These are phyloP conservation scores for Lasioglossum marginatum DNA, from an alignment of 2,888 invertebrate species.

Conservation along the genomic window DNA sequence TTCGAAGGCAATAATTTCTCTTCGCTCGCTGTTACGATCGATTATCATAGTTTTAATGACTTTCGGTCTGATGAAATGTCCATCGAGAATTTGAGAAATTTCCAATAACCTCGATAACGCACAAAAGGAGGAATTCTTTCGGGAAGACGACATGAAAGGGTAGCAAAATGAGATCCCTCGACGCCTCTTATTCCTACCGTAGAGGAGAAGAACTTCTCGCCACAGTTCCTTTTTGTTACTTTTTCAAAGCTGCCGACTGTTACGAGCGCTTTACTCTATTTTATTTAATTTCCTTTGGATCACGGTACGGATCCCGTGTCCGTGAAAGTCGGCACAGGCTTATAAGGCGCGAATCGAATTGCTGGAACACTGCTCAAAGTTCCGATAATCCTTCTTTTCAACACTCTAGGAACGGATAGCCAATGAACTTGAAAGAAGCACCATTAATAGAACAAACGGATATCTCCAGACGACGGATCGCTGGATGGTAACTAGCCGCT, in stretches of 20 bases:
- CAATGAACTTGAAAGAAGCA: constrained; percentile 19
- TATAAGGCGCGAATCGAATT: constrained; percentile 44
- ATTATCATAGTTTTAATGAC: constrained; percentile 6
- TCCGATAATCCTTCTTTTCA: constrained; percentile 30
- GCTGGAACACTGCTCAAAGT: constrained; percentile 23
- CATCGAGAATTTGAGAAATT: constrained; percentile 13
- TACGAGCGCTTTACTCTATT: constrained; percentile 30
- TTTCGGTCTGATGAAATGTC: not conserved
- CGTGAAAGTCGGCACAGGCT: constrained; percentile 29
- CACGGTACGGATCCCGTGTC: constrained; percentile 17
- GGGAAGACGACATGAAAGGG: constrained; percentile 27
- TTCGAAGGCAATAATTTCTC: not conserved
- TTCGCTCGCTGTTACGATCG: not conserved
- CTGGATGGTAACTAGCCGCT: not conserved
- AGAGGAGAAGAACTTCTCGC: not conserved
- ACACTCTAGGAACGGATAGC: not conserved
- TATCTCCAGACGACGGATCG: not conserved
- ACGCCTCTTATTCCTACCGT: constrained; percentile 1
- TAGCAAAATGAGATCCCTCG: constrained; percentile 45
- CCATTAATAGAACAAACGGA: not conserved
- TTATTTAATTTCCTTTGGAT: constrained; percentile 58
- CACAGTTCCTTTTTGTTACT: constrained; percentile 3
- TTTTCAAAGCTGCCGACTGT: constrained; percentile 27
- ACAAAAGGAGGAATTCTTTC: constrained; percentile 25
- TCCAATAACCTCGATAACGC: constrained; percentile 16